These are phyloP conservation scores for Coracopsis vasa DNA, from an alignment of 2,113 vertebrate genomes.

Conservation along the genomic window DNA sequence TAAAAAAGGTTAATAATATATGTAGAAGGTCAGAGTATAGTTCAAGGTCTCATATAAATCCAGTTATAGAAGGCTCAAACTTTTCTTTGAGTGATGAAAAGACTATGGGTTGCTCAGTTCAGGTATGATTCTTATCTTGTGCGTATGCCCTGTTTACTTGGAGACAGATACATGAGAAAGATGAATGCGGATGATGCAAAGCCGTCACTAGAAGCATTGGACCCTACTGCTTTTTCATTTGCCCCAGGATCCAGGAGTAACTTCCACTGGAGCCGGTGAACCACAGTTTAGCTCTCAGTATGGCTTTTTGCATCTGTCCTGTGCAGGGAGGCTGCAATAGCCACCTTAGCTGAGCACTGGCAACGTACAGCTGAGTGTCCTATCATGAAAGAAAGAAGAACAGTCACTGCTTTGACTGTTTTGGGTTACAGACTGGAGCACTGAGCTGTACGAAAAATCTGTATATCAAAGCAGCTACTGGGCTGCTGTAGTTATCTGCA, in stretches of 20 bases:
- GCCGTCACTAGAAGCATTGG: neutral
- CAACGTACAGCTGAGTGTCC: neutral
- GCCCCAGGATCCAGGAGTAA: neutral
- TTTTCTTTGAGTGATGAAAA: neutral
- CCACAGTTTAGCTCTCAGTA: neutral
- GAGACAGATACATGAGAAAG: neutral
- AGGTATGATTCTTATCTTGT: neutral
- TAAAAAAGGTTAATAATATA: neutral
- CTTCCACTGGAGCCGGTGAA: neutral
- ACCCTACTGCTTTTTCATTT: neutral
- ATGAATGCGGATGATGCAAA: neutral
- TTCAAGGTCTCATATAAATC: neutral
- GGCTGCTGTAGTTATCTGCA: neutral
- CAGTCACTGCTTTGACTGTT: neutral
- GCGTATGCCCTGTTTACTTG: neutral
- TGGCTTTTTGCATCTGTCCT: neutral
- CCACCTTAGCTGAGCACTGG: neutral
- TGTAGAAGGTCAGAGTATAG: neutral
- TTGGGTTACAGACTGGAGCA: neutral
- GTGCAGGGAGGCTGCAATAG: accelerated
- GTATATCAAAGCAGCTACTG: neutral
- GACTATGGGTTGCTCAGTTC: neutral
- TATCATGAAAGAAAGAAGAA: neutral
- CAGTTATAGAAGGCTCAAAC: neutral
- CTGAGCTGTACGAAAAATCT: neutral